A percentile compares a stretch with the other conserved stretches of the same genome.
Evolutionary conservation across 1,140 invertebrate genomes (phyloP).

Genomic region (Archivesica marissinica): DNA sequence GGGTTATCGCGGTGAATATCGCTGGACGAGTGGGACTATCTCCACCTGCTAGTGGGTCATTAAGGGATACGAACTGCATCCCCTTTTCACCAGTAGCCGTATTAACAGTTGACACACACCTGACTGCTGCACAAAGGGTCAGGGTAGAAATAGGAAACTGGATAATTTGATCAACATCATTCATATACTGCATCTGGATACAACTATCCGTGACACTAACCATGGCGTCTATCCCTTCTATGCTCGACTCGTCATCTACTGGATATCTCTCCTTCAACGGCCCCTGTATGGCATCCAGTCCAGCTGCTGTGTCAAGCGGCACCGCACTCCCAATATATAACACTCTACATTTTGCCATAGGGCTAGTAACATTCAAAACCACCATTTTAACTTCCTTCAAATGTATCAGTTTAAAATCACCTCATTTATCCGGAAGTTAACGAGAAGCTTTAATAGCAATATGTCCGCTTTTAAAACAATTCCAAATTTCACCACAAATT

Average conservation of each 20-base stretch:
- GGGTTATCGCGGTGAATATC: slow-evolving; percentile 97
- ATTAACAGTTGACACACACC: slow-evolving; percentile 76
- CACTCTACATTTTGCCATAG: slow-evolving; percentile 90
- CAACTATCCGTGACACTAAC: slow-evolving; percentile 98
- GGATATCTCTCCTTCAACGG: slow-evolving; percentile 96
- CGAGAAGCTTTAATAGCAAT: not conserved
- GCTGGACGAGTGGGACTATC: slow-evolving; percentile 92
- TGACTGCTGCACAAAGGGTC: slow-evolving; percentile 98
- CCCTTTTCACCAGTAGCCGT: slow-evolving; percentile 80
- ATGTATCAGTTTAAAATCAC: slow-evolving; percentile 1
- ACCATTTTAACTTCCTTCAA: slow-evolving; percentile 67
- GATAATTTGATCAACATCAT: slow-evolving; percentile 96
- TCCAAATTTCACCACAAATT: no score
- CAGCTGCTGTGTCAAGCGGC: slow-evolving; percentile 98
- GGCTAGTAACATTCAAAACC: slow-evolving; percentile 64
- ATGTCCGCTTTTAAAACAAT: no score
- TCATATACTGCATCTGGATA: slow-evolving; percentile 97
- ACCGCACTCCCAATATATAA: slow-evolving; percentile 98
- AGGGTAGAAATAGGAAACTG: slow-evolving; percentile 99
- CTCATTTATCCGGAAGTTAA: slow-evolving; percentile 22
- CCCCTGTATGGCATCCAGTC: slow-evolving; percentile 97
- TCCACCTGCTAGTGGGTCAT: slow-evolving; percentile 89
- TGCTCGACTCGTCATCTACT: slow-evolving; percentile 67
- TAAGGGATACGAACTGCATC: slow-evolving; percentile 95
- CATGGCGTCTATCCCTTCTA: slow-evolving; percentile 84